A percentile compares a stretch with the other conserved stretches of the same genome.
phyloP scores from a whole-genome alignment of 2,888 invertebrate species.

The Taenaris catops region DNA sequence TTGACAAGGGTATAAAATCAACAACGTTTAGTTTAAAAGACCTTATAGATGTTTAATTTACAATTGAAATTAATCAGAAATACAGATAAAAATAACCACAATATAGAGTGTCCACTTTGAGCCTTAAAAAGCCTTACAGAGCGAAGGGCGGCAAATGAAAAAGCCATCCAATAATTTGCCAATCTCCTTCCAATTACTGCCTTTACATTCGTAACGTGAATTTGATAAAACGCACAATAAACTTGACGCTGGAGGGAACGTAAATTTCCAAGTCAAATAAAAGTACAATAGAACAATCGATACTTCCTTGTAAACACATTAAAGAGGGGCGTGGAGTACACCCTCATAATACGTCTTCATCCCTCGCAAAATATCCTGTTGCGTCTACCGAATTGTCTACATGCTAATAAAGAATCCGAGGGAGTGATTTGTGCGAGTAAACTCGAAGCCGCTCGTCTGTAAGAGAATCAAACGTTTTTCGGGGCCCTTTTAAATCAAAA shows the following conservation, averaged over 20 bases:
- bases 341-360: constrained; percentile 59
- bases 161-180: constrained; percentile 13
- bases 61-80: too few relatives aligned
- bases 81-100: too few relatives aligned
- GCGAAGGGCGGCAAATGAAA: constrained; percentile 1
- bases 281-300: constrained; percentile 75
- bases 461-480: constrained; percentile 20
- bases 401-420: constrained; percentile 65
- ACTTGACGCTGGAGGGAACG: constrained; percentile 46
- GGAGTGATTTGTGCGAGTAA: constrained; percentile 61
- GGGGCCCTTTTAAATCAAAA: not conserved
- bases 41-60: too few relatives aligned
- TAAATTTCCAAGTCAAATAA: constrained; percentile 76
- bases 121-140: not conserved
- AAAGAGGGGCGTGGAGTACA: constrained; percentile 49
- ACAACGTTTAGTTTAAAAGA: too few relatives aligned
- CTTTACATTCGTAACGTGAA: constrained; percentile 25
- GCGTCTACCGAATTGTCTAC: constrained; percentile 61
- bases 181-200: constrained; percentile 17
- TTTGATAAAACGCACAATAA: constrained; percentile 43
- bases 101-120: too few relatives aligned
- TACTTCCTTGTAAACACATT: constrained; percentile 78
- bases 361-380: constrained; percentile 70
- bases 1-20: too few relatives aligned
- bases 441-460: constrained; percentile 30